These are phyloP conservation scores for Cyanistes caeruleus DNA, from an alignment of 2,113 vertebrate genomes.

Conservation along the genomic window DNA sequence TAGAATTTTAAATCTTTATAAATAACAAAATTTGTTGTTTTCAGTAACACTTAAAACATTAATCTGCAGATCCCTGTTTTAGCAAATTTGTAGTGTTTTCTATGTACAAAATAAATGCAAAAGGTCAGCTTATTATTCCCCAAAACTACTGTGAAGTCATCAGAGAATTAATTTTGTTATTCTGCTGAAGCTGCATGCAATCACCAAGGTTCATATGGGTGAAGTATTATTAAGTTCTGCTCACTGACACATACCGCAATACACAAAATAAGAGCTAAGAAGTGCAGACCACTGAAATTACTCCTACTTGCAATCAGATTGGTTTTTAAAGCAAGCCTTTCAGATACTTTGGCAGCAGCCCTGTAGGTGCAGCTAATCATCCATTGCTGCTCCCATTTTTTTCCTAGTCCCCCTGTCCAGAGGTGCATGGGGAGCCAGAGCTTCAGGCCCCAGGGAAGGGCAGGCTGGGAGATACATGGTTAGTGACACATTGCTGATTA, in stretches of 20 bases:
- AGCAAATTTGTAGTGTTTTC: not conserved
- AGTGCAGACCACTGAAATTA: not conserved
- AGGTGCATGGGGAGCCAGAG: not conserved
- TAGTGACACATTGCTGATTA: not conserved
- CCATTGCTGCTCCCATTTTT: not conserved
- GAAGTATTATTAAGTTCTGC: slow-evolving; percentile 48
- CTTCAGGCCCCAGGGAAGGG: not conserved
- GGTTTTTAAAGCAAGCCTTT: not conserved
- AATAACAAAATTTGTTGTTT: not conserved
- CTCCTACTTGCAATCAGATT: not conserved
- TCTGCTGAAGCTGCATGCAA: slow-evolving; percentile 38
- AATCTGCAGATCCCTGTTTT: not conserved
- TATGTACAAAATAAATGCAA: not conserved
- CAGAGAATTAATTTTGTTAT: slow-evolving; percentile 46
- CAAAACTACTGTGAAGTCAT: slow-evolving; percentile 14
- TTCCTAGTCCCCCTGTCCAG: not conserved
- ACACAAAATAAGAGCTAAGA: not conserved
- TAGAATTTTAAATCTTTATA: not conserved
- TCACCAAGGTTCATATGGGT: slow-evolving; percentile 17
- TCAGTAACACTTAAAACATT: not conserved
- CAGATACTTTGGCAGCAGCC: not conserved
- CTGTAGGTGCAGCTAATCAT: not conserved
- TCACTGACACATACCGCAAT: not conserved
- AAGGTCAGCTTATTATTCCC: slow-evolving; percentile 25
- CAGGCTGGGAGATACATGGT: not conserved